Percentiles rank a stretch among this genome's conserved stretches.
phyloP scores from a whole-genome alignment of 2,888 invertebrate species.

The Glaucopsyche alexis region DNA sequence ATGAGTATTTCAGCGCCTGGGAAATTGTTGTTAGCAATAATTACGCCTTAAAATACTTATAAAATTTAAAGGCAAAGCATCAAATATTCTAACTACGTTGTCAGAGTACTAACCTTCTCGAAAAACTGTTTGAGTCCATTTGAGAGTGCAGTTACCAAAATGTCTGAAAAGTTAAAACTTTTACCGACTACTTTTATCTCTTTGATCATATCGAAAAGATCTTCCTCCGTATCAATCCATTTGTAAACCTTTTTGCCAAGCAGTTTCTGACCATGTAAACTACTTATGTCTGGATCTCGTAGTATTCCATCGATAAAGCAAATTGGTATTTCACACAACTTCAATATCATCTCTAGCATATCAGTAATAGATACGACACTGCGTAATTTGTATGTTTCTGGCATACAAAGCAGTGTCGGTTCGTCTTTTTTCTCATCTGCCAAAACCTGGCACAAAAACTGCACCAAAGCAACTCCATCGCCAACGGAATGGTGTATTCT shows the following conservation, averaged over 20 bases:
- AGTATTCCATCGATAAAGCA: conserved; percentile 52
- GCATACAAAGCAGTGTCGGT: conserved; percentile 44
- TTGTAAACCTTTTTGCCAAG: conserved; percentile 64
- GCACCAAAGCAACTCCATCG: conserved; percentile 74
- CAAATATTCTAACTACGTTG: neutral
- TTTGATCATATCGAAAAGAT: conserved; percentile 58
- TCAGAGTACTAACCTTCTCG: conserved; percentile 49
- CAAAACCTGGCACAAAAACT: conserved; percentile 67
- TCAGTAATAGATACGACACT: conserved; percentile 38
- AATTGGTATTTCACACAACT: conserved; percentile 48
- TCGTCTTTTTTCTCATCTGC: conserved; percentile 54
- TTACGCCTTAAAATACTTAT: neutral
- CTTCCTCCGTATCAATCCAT: conserved; percentile 59
- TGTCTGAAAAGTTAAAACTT: conserved; percentile 65
- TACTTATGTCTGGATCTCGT: conserved; percentile 59
- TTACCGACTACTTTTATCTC: conserved; percentile 52
- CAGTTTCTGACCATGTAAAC: conserved; percentile 65
- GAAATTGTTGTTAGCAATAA: neutral
- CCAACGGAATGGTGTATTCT: conserved; percentile 78
- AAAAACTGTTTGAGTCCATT: conserved; percentile 67
- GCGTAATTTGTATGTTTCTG: conserved; percentile 39
- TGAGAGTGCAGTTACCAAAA: conserved; percentile 71
- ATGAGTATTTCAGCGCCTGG: neutral
- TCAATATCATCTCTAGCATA: conserved; percentile 48
- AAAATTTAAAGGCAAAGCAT: neutral